Conservation (phyloP, 2,113 vertebrate genomes). For the Nettapus auritus region DNA sequence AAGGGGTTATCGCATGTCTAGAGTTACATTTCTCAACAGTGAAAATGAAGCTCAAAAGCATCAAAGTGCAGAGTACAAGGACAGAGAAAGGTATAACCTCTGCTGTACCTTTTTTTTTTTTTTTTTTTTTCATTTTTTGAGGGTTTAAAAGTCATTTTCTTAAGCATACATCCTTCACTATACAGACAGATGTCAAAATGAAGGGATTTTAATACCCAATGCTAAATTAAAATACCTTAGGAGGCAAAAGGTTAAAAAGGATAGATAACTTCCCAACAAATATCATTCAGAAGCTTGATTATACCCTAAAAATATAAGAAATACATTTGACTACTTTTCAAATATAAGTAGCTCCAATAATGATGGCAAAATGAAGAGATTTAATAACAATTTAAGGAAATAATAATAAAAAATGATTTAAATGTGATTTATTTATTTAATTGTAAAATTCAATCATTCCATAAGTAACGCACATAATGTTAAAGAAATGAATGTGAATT, state of each 20-base stretch:
- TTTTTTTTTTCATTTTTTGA: background rate
- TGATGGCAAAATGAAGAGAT: background rate
- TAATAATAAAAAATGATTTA: background rate
- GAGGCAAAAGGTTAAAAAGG: background rate
- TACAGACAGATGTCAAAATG: background rate
- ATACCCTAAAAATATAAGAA: background rate
- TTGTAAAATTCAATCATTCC: background rate
- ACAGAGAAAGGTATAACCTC: background rate
- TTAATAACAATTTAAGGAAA: background rate
- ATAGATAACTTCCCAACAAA: background rate
- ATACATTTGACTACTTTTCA: background rate
- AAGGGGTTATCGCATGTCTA: background rate
- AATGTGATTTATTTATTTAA: background rate
- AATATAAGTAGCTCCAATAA: background rate
- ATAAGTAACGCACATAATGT: background rate
- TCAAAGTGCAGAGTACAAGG: background rate
- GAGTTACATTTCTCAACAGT: background rate
- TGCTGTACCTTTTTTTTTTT: background rate
- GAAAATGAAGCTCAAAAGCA: background rate
- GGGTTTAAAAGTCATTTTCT: background rate
- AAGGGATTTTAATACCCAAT: background rate
- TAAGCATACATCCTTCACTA: background rate
- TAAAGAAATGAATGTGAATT: slow-evolving; percentile 1
- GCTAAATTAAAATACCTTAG: background rate
- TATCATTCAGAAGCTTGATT: background rate